Evolutionary conservation across 2,113 vertebrate species (phyloP), one percentile per base, ranked within the genome.

Genomic region (Clarias batrachus): DNA sequence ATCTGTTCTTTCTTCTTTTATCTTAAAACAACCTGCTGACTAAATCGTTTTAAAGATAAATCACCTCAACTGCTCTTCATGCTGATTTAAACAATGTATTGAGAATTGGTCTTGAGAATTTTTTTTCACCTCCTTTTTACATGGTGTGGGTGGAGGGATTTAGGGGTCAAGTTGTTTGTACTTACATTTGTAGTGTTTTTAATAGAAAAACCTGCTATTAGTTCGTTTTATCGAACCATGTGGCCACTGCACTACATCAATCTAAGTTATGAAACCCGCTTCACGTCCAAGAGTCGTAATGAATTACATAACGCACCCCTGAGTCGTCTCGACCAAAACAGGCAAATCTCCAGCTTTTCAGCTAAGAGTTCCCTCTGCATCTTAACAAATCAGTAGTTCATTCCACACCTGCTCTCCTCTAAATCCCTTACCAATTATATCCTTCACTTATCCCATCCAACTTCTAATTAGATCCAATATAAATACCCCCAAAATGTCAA

Each of bases 361-460:
- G 57, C 27, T 17, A 8, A 78, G 74, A 56, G 25, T 78, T 78
- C 78, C 2, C 30, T 25, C 57, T 80, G 30, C 78, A 80, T 60
- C 30, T 59, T 37, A 37, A 80, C 78, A 60, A 60, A 37, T 80
- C 78, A 23, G 27, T 16, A 60, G 78, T 80, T 80, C 78, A 80
- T 60, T 80, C 30, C 78, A 62, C 30, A 79, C 27, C 56, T 59
- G 19, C 62, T 81, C 78, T 41, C 56, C 0, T 37, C 30, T 23
- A 41, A 81, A 81, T 81, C 78, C 57, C 78, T 62, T 62, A 60
- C 27, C 78, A 62, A 81, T 81, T 81, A 81, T 25, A 81, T 25
- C 57, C 57, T 62, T 81, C 57, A 81, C 78, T 62, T 62, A 41
- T 81, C 59, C 57, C 57, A 62, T 62, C 30, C 30, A 37, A 62